Evolutionary conservation across 1,140 invertebrate genomes (phyloP).

Genomic region (Tyrophagus putrescentiae): DNA sequence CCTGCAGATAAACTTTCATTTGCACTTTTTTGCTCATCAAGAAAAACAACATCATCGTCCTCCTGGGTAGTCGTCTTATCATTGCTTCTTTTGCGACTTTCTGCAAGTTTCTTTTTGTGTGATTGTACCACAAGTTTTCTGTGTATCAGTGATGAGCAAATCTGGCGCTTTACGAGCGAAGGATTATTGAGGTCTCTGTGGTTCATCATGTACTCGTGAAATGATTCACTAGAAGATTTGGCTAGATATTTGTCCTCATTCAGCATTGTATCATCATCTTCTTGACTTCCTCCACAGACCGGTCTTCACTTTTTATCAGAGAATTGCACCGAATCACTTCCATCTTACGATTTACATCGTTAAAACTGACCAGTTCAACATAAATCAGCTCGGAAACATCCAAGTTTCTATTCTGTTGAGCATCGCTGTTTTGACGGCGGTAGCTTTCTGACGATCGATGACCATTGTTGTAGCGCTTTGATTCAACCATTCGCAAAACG

Average conservation of each 20-base stretch:
- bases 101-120: slow-evolving; percentile 1
- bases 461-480: slow-evolving; percentile 5
- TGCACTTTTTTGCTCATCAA: not conserved
- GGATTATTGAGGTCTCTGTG: slow-evolving; percentile 6
- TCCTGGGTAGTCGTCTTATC: not conserved
- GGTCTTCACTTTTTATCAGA: not conserved
- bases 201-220: slow-evolving; percentile 14
- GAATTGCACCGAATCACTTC: slow-evolving; percentile 4
- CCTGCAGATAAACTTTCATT: not conserved
- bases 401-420: not conserved
- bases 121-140: not conserved
- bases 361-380: not conserved
- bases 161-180: not conserved
- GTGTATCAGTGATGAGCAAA: slow-evolving; percentile 1
- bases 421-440: not conserved
- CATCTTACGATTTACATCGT: not conserved
- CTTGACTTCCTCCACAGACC: not conserved
- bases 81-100: not conserved
- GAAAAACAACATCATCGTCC: not conserved
- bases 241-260: not conserved
- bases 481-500: not conserved
- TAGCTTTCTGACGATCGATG: not conserved
- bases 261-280: not conserved
- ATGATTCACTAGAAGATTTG: not conserved
- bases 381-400: slow-evolving; percentile 4